These are phyloP conservation scores for Macroramphosus scolopax DNA, from an alignment of 2,797 vertebrate species.

Conservation along the genomic window DNA sequence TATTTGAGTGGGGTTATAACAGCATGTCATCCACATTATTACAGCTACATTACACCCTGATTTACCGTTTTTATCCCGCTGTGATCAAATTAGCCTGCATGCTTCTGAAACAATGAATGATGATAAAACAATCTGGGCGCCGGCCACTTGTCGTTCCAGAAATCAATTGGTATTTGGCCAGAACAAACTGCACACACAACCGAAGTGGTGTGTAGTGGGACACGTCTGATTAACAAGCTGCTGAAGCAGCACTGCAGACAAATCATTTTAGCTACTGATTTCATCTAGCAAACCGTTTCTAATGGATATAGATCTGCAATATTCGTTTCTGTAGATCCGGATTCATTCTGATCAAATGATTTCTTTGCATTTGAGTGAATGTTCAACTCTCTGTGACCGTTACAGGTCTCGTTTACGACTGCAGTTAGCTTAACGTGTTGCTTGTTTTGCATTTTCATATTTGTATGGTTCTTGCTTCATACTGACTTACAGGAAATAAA, in stretches of 20 bases:
- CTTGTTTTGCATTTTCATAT: too few relatives aligned
- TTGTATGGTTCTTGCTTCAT: too few relatives aligned
- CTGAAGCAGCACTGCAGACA: conserved; percentile 12
- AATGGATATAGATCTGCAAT: background rate
- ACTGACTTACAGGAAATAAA: too few relatives aligned
- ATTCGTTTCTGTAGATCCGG: too few relatives aligned
- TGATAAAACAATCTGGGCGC: conserved; percentile 57
- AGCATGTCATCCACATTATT: conserved; percentile 39
- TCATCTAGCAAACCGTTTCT: background rate
- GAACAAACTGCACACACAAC: conserved; percentile 40
- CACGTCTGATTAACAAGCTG: conserved; percentile 26
- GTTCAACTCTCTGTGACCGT: too few relatives aligned
- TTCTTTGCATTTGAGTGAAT: too few relatives aligned
- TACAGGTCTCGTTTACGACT: too few relatives aligned
- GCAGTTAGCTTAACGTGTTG: too few relatives aligned
- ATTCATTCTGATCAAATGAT: too few relatives aligned
- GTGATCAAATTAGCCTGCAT: conserved; percentile 59
- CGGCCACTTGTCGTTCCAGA: conserved; percentile 48
- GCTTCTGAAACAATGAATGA: conserved; percentile 60
- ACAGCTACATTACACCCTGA: conserved; percentile 52
- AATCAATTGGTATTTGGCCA: conserved; percentile 62
- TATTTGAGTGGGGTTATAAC: conserved; percentile 30
- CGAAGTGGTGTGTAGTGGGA: conserved; percentile 36
- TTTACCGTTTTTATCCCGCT: conserved; percentile 51
- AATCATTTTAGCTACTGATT: background rate